Conservation (phyloP, 2,797 vertebrate genomes). For the Lophotriccus pileatus region DNA sequence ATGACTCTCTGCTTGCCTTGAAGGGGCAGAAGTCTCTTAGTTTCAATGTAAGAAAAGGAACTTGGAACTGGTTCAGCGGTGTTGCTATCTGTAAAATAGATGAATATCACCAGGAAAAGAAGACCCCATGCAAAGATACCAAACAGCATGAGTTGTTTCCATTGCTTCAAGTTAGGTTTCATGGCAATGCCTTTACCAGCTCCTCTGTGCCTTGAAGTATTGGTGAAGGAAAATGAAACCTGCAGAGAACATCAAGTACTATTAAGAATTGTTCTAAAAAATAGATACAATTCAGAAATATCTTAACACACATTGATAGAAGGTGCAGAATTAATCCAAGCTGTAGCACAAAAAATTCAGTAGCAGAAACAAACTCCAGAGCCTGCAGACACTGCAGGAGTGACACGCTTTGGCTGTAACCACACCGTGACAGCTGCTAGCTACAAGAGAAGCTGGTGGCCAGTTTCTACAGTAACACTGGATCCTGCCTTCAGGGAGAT, state of each 20-base stretch:
- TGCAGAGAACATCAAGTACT: constrained; percentile 57
- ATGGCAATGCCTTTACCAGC: constrained; percentile 74
- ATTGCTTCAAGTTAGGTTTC: constrained; percentile 85
- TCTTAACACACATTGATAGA: background rate
- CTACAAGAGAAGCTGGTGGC: constrained; percentile 55
- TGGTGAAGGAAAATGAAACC: constrained; percentile 52
- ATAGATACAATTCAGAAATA: background rate
- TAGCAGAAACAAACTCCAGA: constrained; percentile 28
- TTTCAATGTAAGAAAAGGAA: constrained; percentile 86
- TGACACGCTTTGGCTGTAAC: background rate
- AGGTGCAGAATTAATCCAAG: background rate
- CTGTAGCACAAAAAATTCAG: background rate
- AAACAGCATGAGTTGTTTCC: constrained; percentile 89
- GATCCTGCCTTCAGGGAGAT: constrained; percentile 32
- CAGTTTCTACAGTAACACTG: constrained; percentile 63
- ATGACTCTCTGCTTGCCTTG: constrained; percentile 83
- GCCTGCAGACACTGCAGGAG: constrained; percentile 3
- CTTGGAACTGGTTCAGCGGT: constrained; percentile 83
- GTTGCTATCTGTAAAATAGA: constrained; percentile 91
- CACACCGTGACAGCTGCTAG: constrained; percentile 46
- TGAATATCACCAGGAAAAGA: constrained; percentile 89
- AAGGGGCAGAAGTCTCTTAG: constrained; percentile 84
- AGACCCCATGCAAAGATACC: constrained; percentile 94
- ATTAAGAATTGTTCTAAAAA: background rate
- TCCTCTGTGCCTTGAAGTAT: constrained; percentile 39